phyloP scores from a whole-genome alignment of 2,113 vertebrate genomes.

The Vimba vimba region DNA sequence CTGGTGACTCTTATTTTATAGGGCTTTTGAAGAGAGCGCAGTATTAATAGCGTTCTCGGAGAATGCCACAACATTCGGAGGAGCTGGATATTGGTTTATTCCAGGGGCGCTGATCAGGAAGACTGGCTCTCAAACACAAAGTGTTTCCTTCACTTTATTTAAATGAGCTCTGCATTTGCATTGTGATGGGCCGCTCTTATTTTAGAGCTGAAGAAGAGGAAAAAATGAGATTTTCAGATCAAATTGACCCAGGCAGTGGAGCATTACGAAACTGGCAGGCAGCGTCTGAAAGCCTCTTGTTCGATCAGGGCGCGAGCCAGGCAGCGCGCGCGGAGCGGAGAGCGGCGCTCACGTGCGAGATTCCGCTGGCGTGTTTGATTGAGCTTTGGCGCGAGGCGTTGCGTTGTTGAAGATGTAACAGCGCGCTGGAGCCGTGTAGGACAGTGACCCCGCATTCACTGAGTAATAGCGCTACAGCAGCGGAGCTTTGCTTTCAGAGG shows the following conservation, averaged over 20 bases:
- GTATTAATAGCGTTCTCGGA: conserved; percentile 94
- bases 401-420: conserved; percentile 68
- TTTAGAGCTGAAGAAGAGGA: conserved; percentile 94
- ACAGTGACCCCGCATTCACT: conserved; percentile 64
- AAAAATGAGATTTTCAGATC: conserved; percentile 99
- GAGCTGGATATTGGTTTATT: conserved; percentile 99
- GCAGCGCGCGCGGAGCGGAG: conserved; percentile 11
- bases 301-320: conserved; percentile 87
- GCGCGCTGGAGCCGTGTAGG: conserved; percentile 62
- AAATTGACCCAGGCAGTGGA: conserved; percentile 99
- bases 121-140: conserved; percentile 99
- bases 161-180: conserved; percentile 99
- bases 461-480: conserved; percentile 42
- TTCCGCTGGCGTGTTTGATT: conserved; percentile 71
- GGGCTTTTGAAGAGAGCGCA: conserved; percentile 88
- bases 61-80: conserved; percentile 98
- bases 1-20: conserved; percentile 98
- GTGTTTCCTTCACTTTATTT: conserved; percentile 99
- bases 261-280: conserved; percentile 99
- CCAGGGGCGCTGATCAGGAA: conserved; percentile 99
- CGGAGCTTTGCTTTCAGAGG: conserved; percentile 32
- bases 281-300: conserved; percentile 96
- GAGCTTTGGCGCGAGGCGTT: conserved; percentile 59
- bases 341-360: conserved; percentile 52
- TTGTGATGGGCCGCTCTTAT: conserved; percentile 99